Percentiles rank a stretch among this genome's conserved stretches.
Evolutionary conservation across 2,888 invertebrate species (phyloP).

Genomic region (Xestia xanthographa): DNA sequence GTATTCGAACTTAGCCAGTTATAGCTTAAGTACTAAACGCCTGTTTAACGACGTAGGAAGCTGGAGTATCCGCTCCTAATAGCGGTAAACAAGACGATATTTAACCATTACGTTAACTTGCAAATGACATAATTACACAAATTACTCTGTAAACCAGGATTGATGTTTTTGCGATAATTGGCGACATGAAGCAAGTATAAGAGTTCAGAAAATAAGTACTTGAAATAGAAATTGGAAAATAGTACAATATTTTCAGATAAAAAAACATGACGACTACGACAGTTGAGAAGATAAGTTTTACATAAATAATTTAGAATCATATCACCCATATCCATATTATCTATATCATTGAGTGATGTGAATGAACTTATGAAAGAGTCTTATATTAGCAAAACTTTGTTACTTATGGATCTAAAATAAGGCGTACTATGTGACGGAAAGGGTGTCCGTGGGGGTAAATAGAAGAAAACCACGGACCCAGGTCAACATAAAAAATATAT

Average conservation of each 20-base stretch:
- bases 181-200: background rate
- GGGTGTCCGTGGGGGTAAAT: no score
- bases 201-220: background rate
- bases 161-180: conserved; percentile 35
- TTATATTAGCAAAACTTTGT: background rate
- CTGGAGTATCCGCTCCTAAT: conserved; percentile 54
- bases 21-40: conserved; percentile 45
- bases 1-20: conserved; percentile 56
- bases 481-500: no score
- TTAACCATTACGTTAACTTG: conserved; percentile 54
- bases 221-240: conserved; percentile 26
- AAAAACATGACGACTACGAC: background rate
- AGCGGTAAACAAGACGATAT: conserved; percentile 55
- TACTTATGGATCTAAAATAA: background rate
- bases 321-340: background rate
- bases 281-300: background rate
- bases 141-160: conserved; percentile 26
- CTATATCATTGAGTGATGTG: background rate
- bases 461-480: no score
- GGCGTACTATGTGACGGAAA: no score
- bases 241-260: background rate
- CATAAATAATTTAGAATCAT: background rate
- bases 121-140: conserved; percentile 53
- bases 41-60: conserved; percentile 59
- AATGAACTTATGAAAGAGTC: background rate